phyloP scores from a whole-genome alignment of 2,888 invertebrate genomes.

The Altica lythri region DNA sequence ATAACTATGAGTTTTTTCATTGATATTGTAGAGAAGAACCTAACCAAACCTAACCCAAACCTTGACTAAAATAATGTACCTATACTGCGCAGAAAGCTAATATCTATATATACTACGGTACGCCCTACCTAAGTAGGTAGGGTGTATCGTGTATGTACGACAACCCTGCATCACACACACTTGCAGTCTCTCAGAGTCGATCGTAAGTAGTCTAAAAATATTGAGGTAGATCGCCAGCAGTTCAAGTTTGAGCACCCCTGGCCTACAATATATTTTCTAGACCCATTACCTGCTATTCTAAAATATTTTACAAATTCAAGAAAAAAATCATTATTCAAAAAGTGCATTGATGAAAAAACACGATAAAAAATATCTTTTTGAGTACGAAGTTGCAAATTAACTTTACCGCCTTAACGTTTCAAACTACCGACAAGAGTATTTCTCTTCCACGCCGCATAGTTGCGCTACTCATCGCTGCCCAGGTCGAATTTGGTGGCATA shows the following conservation, averaged over 20 bases:
- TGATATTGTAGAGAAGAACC: conserved; percentile 16
- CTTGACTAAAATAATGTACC: conserved; percentile 19
- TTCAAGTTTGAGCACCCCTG: conserved; percentile 19
- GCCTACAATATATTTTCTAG: not conserved
- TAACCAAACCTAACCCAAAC: conserved; percentile 10
- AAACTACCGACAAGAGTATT: too few species aligned
- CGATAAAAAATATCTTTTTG: too few species aligned
- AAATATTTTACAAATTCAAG: too few species aligned
- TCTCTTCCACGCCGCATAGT: too few species aligned
- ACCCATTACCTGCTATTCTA: too few species aligned
- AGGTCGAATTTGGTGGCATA: too few species aligned
- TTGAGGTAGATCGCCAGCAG: conserved; percentile 12
- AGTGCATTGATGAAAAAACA: too few species aligned
- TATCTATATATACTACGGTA: conserved; percentile 17
- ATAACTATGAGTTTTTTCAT: conserved; percentile 21
- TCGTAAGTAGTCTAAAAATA: conserved; percentile 13
- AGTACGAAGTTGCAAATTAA: too few species aligned
- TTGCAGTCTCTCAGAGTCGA: conserved; percentile 18
- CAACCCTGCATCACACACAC: conserved; percentile 18
- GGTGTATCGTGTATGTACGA: too few species aligned
- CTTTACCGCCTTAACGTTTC: too few species aligned
- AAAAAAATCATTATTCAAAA: too few species aligned
- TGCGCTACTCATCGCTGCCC: too few species aligned
- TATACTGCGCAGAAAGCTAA: conserved; percentile 15
- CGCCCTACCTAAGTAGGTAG: conserved; percentile 16